Percentiles rank a stretch among this genome's conserved stretches.
phyloP scores from a whole-genome alignment of 2,113 vertebrate genomes.

The Gymnocephalus cernua region DNA sequence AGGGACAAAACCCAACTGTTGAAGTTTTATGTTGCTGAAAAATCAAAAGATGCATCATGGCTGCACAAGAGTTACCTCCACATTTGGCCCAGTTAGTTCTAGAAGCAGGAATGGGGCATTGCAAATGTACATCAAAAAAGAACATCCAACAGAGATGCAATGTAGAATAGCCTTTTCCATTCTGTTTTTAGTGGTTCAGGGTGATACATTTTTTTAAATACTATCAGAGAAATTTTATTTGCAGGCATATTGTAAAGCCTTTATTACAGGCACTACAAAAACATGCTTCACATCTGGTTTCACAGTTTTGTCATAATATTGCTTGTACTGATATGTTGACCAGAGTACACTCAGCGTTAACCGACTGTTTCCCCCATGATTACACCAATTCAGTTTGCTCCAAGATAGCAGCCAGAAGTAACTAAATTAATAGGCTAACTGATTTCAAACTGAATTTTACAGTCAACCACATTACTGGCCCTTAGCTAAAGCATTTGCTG shows the following conservation, averaged over 20 bases:
- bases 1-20: background rate
- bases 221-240: background rate
- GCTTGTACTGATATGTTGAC: background rate
- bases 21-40: background rate
- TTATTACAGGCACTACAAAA: background rate
- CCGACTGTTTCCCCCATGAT: background rate
- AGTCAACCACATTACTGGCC: background rate
- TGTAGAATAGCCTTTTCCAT: background rate
- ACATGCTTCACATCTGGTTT: background rate
- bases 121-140: background rate
- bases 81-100: background rate
- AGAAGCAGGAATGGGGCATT: background rate
- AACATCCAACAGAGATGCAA: background rate
- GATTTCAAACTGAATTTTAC: background rate
- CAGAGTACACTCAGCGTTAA: background rate
- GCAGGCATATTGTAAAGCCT: background rate
- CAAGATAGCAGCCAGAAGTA: background rate
- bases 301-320: background rate
- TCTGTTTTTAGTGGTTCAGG: background rate
- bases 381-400: conserved; percentile 23
- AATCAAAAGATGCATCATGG: background rate
- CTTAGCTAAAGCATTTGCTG: background rate
- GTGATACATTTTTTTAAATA: background rate
- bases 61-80: background rate
- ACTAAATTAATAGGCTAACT: background rate